Evolutionary conservation across 53 echinoderm and acorn worm genomes (phyloP).

Genomic region (Apostichopus leukothele): DNA sequence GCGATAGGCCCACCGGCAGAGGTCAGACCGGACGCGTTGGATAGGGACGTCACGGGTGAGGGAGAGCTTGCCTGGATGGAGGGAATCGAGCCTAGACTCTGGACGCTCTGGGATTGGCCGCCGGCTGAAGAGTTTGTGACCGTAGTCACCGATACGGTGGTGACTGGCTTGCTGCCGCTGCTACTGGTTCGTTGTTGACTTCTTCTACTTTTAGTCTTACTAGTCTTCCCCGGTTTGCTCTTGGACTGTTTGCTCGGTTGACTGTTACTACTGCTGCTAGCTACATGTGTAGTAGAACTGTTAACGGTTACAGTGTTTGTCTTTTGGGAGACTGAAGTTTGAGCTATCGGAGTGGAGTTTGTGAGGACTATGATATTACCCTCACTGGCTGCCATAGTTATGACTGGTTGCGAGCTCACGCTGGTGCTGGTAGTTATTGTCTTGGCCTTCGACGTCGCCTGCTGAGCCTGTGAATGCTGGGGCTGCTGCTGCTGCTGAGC

Average conservation of each 20-base stretch:
- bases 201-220: conserved; percentile 17
- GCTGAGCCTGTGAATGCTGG: not conserved
- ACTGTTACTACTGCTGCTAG: not conserved
- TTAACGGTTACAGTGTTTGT: not conserved
- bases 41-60: not conserved
- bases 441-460: conserved; percentile 12
- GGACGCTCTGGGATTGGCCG: conserved; percentile 6
- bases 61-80: conserved; percentile 42
- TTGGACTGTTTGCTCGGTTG: not conserved
- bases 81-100: conserved; percentile 45
- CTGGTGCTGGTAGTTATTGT: not conserved
- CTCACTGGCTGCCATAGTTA: conserved; percentile 86
- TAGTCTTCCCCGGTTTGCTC: not conserved
- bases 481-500: conserved; percentile 6
- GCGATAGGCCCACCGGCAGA: not conserved
- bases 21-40: not conserved
- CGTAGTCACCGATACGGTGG: not conserved
- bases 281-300: not conserved
- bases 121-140: not conserved
- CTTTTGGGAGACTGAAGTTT: not conserved
- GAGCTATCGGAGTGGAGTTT: conserved; percentile 30
- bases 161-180: not conserved
- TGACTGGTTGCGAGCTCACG: conserved; percentile 62
- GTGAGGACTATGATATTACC: conserved; percentile 93
- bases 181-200: conserved; percentile 10